Evolutionary conservation across 2,888 invertebrate genomes (phyloP), one percentile per base, ranked within the genome.

Genomic region (Hypomecis punctinalis): DNA sequence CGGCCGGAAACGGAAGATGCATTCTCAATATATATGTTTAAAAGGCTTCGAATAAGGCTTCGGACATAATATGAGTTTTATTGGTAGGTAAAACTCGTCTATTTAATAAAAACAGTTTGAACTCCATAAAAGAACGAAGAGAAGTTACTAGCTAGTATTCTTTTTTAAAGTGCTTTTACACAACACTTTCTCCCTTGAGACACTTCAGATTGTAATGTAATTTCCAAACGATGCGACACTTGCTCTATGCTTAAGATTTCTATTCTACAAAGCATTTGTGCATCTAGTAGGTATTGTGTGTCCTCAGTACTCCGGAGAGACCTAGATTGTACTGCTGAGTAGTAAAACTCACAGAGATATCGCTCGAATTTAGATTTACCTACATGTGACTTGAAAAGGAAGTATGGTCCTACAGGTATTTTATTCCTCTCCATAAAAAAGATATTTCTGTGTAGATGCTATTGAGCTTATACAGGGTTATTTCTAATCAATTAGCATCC

Each of bases 291-390:
- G 23, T 45, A 55, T 62, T 48, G 58, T 57, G 49, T 43, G 57
- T 57, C 57, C 67, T 61, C 57, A 66, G 69, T 66, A 68, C 63
- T 61, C 66, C 64, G 49, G 33, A 11, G 68, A 63, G 68, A 61
- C 40, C 37, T 39, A 51, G 60, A 52, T 45, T 66, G 66, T 55
- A 55, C 57, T 43, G 33, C 23, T 0, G 33, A 40, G 40, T 42
- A 52, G 52, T 6, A n/a, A 33, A 52, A 40, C 5, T 3, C 6
- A 42, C 23, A 52, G 40, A 52, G 33, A 40, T n/a, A 10, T 11
- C 36, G 36, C 11, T 49, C 49, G 13, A 45, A 23, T 23, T 23
- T 23, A 23, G 23, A n/a, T n/a, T n/a, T n/a, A n/a, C n/a, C n/a
- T n/a, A n/a, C n/a, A n/a, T n/a, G n/a, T n/a, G n/a, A n/a, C n/a